Conservation (phyloP, 2,888 invertebrate species). For the Erpobdella octoculata region DNA sequence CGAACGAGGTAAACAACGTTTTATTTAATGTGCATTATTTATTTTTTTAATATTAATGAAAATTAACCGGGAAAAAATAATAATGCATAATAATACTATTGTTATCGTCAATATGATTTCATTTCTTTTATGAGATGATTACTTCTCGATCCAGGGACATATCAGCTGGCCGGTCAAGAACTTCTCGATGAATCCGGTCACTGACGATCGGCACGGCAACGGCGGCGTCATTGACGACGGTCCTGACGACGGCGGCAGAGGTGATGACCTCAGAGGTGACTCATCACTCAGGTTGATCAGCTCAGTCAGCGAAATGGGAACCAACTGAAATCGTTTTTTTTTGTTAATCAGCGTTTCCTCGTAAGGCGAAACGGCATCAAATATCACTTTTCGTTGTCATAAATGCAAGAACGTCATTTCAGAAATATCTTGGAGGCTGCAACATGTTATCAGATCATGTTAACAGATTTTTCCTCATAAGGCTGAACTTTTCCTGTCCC, state of each 20-base stretch:
- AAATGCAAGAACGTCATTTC: no score
- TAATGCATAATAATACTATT: neutral
- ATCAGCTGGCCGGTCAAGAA: conserved; percentile 14
- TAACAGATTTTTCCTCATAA: no score
- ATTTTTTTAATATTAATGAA: neutral
- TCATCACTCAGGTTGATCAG: neutral
- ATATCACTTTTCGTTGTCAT: no score
- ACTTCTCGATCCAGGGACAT: conserved; percentile 14
- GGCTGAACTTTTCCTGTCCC: no score
- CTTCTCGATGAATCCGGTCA: conserved; percentile 3
- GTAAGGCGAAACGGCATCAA: no score
- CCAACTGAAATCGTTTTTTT: neutral
- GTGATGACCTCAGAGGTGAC: neutral
- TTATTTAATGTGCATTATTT: neutral
- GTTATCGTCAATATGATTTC: neutral
- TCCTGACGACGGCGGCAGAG: neutral
- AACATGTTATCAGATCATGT: no score
- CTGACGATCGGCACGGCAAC: neutral
- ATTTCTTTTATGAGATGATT: neutral
- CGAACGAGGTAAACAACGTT: no score
- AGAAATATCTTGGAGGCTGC: no score
- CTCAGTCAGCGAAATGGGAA: neutral
- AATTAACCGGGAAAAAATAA: neutral
- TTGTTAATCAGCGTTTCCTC: neutral
- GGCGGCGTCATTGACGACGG: conserved; percentile 16